Evolutionary conservation across 1,140 invertebrate species (phyloP), one percentile per base, ranked within the genome.

Genomic region (Cryptotermes secundus): DNA sequence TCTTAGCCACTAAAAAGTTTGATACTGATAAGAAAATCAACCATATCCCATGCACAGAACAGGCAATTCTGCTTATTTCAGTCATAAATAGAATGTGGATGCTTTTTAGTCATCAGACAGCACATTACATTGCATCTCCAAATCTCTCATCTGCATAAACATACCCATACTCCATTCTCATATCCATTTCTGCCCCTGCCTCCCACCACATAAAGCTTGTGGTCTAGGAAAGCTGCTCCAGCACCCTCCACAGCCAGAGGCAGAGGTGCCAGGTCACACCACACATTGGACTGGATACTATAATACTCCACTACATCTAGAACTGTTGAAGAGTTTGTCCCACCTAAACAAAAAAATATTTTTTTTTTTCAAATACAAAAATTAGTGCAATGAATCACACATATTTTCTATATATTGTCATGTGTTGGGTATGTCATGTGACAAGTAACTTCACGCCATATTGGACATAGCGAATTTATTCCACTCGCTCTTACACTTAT

Each of bases 91-190:
- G 14, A 79, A 9, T 3, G 9, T 14, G 14, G 72, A 34, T n/a
- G 3, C 3, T 79, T 79, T 31, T 79, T 79, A 82, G 4, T n/a
- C 81, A 34, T 34, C 26, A 82, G 26, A 82, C 22, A 82, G n/a
- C n/a, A n/a, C n/a, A n/a, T n/a, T n/a, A n/a, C n/a, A n/a, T n/a
- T n/a, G n/a, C n/a, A n/a, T n/a, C n/a, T n/a, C n/a, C n/a, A n/a
- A n/a, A n/a, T n/a, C n/a, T n/a, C n/a, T 31, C 3, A 59, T 59
- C 24, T 7, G 34, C 53, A 53, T 2, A 53, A 80, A 34, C 86
- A 80, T 87, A 88, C 88, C 88, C 88, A 88, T 65, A 86, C 86
- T 84, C 86, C 84, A 45, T 86, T 88, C 84, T 88, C 87, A 79
- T 86, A 85, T 31, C 83, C 35, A 82, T 86, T 86, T 36, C 86